Evolutionary conservation across 2,113 vertebrate species (phyloP), one percentile per base, ranked within the genome.

Genomic region (Apteryx mantelli): DNA sequence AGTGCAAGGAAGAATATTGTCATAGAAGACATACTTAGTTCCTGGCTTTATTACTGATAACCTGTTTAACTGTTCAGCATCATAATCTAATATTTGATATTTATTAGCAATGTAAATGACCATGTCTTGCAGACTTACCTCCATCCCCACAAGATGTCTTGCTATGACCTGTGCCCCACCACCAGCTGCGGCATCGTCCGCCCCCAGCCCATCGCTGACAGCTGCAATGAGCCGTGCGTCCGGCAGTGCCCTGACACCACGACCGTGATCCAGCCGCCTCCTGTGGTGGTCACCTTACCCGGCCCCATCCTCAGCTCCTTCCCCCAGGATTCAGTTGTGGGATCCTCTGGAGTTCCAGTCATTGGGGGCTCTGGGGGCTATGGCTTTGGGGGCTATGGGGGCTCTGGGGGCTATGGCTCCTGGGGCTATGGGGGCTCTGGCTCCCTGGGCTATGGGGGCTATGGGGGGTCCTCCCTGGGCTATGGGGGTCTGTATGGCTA

Each of bases 261-360:
- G 2, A 2, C 22, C 9, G 19, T 74, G 12, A 81, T 81, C 60
- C 77, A 74, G 40, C 77, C 86, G 1, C 69, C 60, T 2, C 30
- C 60, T 0, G 58, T 14, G 0, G 26, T 21, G 1, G 5, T 71
- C 55, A 83, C 22, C 68, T 65, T 94, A 34, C 86, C 93, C 2
- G 86, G 93, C 2, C 94, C 91, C 91, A 93, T 89, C 86, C 66
- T 93, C 61, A 93, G 81, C 86, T 63, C 68, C 55, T 93, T 93
- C 46, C 91, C 91, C 13, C 91, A 93, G 86, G 9, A 19, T 40
- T 60, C 84, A 0, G 42, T 11, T 20, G 81, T 83, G 55, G 68
- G 66, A 8, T 71, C 55, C 42, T 38, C 55, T 5, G 55, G 80
- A 70, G 66, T 42, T 14, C 66, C 66, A 3, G 2, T 46, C 53